These are phyloP conservation scores for Callopanchax toddi DNA, from an alignment of 2,113 vertebrate species.

Conservation along the genomic window DNA sequence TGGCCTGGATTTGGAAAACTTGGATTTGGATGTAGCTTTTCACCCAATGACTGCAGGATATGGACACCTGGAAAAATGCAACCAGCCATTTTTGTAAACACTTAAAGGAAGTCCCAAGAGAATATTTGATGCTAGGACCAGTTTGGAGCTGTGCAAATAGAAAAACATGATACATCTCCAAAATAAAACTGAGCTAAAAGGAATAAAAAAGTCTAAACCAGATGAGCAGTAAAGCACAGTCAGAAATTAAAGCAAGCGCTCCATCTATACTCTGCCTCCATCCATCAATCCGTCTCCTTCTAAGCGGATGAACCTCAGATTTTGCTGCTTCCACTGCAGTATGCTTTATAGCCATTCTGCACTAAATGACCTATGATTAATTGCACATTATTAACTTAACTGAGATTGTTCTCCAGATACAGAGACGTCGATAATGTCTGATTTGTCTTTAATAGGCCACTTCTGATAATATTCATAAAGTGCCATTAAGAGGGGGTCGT, in stretches of 20 bases:
- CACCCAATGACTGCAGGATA: too few relatives aligned
- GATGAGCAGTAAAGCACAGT: slow-evolving; percentile 10
- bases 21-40: too few relatives aligned
- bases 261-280: slow-evolving; percentile 26
- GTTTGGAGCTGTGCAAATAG: too few relatives aligned
- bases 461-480: slow-evolving; percentile 78
- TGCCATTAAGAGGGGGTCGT: slow-evolving; percentile 62
- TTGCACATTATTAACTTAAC: slow-evolving; percentile 78
- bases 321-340: slow-evolving; percentile 39
- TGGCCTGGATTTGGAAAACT: too few relatives aligned
- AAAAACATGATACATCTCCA: too few relatives aligned
- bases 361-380: slow-evolving; percentile 80
- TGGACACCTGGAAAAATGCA: too few relatives aligned
- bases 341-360: slow-evolving; percentile 46
- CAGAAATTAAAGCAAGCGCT: slow-evolving; percentile 33
- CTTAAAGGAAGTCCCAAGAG: too few relatives aligned
- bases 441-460: slow-evolving; percentile 78
- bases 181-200: too few relatives aligned
- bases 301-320: slow-evolving; percentile 60
- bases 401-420: slow-evolving; percentile 76
- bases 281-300: slow-evolving; percentile 45
- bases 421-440: slow-evolving; percentile 70
- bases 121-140: too few relatives aligned
- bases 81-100: too few relatives aligned
- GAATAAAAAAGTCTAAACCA: too few relatives aligned